Base-by-base conservation (phyloP, 2,113 vertebrate species). In the Lucifuga dentata region DNA sequence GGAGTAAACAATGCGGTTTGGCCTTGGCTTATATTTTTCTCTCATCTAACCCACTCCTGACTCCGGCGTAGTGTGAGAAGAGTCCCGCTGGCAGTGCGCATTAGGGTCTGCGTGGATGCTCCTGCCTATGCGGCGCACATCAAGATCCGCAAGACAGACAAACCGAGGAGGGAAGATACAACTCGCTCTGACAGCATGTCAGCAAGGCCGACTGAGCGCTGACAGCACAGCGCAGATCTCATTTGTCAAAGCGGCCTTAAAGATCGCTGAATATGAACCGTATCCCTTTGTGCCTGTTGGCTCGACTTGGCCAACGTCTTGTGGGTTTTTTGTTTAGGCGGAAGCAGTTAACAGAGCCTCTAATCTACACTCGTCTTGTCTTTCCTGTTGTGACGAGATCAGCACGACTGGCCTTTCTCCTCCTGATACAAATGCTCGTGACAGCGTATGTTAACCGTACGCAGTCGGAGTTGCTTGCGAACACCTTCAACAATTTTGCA, bases 181-280 rank as follows among this genome's bases (percentile, higher is more conserved):
- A 48, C 49, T 40, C 46, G 58, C 70, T 48, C 39, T 81, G 83
- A 79, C 81, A 79, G 78, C 41, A 17, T 19, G 48, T 39, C 65
- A 19, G 46, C 53, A 11, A 8, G 41, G 26, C 69, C 40, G 19
- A 19, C 53, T 24, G 53, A 49, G 72, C 26, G 55, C 64, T 70
- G 75, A 71, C 68, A 56, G 68, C 64, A 41, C 16, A 52, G 61
- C 26, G 43, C 61, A 17, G 26, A 58, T 53, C 61, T 43, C 44
- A 53, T 66, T 69, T 60, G 67, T 64, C 73, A 76, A 50, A 5
- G 41, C 39, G 72, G 57, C 64, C 38, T 51, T 17, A 11, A 56
- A 24, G 48, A 73, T 49, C 43, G 48, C 64, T 53, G 35, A 26
- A 66, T 39, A 73, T 76, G 68, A 53, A 69, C 8, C 11, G 32